Evolutionary conservation across 2,797 vertebrate genomes (phyloP), one percentile per base, ranked within the genome.

Genomic region (Falco berigora): DNA sequence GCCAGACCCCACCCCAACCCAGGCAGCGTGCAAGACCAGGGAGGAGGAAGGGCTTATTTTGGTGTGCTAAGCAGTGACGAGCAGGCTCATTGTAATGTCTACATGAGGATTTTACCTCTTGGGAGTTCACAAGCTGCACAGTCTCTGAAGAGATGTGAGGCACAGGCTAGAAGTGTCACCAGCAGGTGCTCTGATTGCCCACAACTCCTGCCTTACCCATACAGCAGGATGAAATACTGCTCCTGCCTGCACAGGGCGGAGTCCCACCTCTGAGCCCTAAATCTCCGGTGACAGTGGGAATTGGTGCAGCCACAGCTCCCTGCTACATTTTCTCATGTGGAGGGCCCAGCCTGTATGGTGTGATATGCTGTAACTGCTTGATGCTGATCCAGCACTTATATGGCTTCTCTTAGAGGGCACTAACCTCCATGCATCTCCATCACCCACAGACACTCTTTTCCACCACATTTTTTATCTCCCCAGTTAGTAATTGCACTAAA

Each of bases 401-500:
- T 6, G 34, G 25, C 40, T 88, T 80, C 69, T 80, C 47, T 42
- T 73, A 22, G n/a, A 74, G 44, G 36, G 50, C 72, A 49, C 38
- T 78, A 88, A 59, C 47, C 38, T 80, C 59, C 34, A 3, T 3
- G 49, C 71, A 53, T 75, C 56, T 76, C 63, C 0, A 0, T 83
- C 78, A 93, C 63, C 84, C 84, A 89, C 77, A 82, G 46, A 63
- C 38, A n/a, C 16, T 30, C 44, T 76, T 76, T 50, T 58, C 52
- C 72, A 82, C 44, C 24, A n/a, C 42, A 74, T 21, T 91, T 76
- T 92, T 78, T 91, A 94, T 92, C 81, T 96, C 46, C 58, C 56
- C 28, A 58, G 55, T 49, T 50, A 11, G n/a, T 92, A 97, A 96
- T 95, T 96, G 91, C 89, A 87, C 82, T 79, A 76, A 95, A 97